Evolutionary conservation across 2,888 invertebrate species (phyloP).

Genomic region (Eilema griseolum): DNA sequence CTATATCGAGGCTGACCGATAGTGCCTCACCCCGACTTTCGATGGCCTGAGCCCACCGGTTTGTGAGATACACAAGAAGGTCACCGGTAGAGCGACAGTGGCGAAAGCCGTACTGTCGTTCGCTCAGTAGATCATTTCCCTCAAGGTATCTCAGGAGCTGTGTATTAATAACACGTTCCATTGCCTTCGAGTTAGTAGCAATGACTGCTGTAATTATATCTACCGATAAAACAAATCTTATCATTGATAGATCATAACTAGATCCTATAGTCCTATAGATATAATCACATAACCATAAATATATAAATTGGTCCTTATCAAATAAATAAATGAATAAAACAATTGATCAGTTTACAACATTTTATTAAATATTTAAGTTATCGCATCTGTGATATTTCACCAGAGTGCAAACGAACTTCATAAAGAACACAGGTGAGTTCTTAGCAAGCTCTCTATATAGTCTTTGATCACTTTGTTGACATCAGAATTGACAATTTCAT

Average conservation of each 20-base stretch:
- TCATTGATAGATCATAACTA: background rate
- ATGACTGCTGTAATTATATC: background rate
- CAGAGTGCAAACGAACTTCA: constrained; percentile 57
- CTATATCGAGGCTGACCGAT: too few species aligned
- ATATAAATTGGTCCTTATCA: background rate
- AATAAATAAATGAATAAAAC: constrained; percentile 13
- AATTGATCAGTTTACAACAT: constrained; percentile 28
- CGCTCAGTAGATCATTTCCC: too few species aligned
- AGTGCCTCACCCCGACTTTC: too few species aligned
- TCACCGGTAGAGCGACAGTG: too few species aligned
- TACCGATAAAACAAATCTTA: background rate
- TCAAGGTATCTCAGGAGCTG: too few species aligned
- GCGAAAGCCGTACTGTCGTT: too few species aligned
- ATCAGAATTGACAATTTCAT: constrained; percentile 22
- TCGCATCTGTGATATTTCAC: background rate
- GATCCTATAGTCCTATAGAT: background rate
- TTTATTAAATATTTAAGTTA: constrained; percentile 44
- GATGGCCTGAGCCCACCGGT: too few species aligned
- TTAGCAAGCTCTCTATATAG: constrained; percentile 8
- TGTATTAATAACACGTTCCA: too few species aligned
- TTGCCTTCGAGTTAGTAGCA: background rate
- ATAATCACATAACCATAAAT: background rate
- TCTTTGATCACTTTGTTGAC: constrained; percentile 4
- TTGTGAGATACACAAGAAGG: too few species aligned
- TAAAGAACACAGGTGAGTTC: constrained; percentile 57